A percentile compares a stretch with the other conserved stretches of the same genome.
These are phyloP conservation scores for Aphrocallistes beatrix DNA, from an alignment of 37 sponge, comb jelly and placozoan genomes.

Conservation along the genomic window DNA sequence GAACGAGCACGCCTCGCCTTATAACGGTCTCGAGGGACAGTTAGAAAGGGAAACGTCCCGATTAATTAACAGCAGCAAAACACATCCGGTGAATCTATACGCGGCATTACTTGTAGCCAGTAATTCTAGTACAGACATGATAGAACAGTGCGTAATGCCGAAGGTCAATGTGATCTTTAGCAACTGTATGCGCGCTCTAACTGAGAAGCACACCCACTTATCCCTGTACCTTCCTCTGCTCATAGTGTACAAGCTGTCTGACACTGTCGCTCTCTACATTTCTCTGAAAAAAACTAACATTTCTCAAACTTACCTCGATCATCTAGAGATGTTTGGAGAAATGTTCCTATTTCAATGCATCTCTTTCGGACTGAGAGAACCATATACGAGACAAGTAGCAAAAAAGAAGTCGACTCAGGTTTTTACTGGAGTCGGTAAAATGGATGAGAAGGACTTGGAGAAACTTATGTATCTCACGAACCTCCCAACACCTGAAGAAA, in stretches of 20 bases:
- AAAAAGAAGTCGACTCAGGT: neutral
- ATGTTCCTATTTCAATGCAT: neutral
- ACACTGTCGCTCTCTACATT: neutral
- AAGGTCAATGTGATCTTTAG: neutral
- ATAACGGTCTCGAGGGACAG: neutral
- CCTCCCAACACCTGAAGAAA: neutral
- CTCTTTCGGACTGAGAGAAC: neutral
- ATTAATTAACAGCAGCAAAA: neutral
- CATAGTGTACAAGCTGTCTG: neutral
- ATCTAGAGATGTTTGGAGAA: neutral
- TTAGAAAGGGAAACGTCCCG: neutral
- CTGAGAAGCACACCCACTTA: neutral
- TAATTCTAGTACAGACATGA: neutral
- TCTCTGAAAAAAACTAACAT: neutral
- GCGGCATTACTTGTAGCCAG: neutral
- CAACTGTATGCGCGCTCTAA: neutral
- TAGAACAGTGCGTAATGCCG: neutral
- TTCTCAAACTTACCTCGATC: neutral
- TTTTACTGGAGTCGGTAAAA: neutral
- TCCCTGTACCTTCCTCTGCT: neutral
- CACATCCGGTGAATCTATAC: neutral
- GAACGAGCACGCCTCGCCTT: neutral
- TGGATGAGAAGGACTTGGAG: slow-evolving; percentile 8
- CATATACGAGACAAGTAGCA: neutral
- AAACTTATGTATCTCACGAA: neutral